A percentile compares a stretch with the other conserved stretches of the same genome.
Evolutionary conservation across 2,113 vertebrate species (phyloP).

Genomic region (Ochotona princeps): DNA sequence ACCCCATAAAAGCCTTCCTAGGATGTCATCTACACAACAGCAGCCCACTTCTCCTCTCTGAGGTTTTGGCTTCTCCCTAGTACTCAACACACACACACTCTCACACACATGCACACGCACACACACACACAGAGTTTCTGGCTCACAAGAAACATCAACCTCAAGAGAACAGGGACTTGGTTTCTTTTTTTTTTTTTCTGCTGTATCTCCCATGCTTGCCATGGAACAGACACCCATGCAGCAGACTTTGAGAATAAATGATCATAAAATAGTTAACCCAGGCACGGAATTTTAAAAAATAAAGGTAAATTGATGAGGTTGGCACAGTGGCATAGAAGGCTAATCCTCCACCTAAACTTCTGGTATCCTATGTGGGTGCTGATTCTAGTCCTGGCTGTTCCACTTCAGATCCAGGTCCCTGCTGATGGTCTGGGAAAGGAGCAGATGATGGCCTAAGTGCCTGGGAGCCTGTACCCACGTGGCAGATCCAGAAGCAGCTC

Average conservation of each 20-base stretch:
- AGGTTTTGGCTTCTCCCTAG: not conserved
- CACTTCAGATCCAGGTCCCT: no score
- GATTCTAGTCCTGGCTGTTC: no score
- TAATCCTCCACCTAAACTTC: no score
- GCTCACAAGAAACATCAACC: not conserved
- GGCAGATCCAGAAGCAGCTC: no score
- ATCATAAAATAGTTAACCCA: not conserved
- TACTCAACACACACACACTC: not conserved
- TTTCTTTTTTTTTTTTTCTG: not conserved
- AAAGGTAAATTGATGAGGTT: not conserved
- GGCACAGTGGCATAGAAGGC: no score
- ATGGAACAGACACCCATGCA: not conserved
- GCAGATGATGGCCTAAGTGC: no score
- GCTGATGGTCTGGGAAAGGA: no score
- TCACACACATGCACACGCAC: not conserved
- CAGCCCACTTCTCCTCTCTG: not conserved
- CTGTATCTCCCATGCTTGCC: not conserved
- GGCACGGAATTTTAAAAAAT: conserved; percentile 1
- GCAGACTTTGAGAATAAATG: not conserved
- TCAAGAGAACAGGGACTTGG: not conserved
- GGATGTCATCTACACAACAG: not conserved
- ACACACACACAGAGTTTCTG: not conserved
- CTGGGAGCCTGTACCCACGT: no score
- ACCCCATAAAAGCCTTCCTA: not conserved
- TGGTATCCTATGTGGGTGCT: no score